These are phyloP conservation scores for Oscheius sp. DNA, from an alignment of 2,888 invertebrate genomes.

Conservation along the genomic window DNA sequence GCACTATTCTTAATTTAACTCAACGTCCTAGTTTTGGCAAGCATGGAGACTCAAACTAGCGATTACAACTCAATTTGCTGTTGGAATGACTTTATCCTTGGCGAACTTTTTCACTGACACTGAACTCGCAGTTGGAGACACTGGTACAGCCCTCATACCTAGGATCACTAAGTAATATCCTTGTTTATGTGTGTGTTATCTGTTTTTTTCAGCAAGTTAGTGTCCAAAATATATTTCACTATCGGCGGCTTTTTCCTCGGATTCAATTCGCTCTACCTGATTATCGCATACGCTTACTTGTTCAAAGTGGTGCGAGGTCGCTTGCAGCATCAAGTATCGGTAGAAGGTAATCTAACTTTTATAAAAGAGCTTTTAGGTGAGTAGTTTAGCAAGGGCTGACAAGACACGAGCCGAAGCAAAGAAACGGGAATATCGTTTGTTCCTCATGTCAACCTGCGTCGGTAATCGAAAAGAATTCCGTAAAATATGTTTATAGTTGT, in stretches of 20 bases:
- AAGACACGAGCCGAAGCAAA: conserved; percentile 17
- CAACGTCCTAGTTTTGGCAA: conserved; percentile 22
- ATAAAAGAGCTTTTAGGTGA: neutral
- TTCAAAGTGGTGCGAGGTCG: conserved; percentile 8
- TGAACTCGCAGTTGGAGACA: neutral
- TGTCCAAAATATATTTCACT: conserved; percentile 19
- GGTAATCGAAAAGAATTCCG: neutral
- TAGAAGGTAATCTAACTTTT: neutral
- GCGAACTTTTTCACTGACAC: conserved; percentile 29
- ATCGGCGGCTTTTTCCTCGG: conserved; percentile 29
- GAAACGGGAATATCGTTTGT: conserved; percentile 13
- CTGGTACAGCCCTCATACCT: conserved; percentile 21
- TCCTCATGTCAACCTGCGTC: conserved; percentile 25
- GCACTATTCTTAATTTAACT: neutral
- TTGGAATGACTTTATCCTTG: conserved; percentile 18
- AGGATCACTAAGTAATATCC: conserved; percentile 27
- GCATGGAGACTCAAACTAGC: conserved; percentile 34
- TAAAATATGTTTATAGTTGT: conserved; percentile 18
- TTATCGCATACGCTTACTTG: conserved; percentile 28
- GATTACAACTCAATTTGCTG: conserved; percentile 37
- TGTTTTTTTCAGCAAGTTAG: conserved; percentile 14
- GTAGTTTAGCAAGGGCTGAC: neutral
- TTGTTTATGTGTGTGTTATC: neutral
- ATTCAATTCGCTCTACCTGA: conserved; percentile 30
- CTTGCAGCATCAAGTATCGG: conserved; percentile 19